phyloP scores from a whole-genome alignment of 2,888 invertebrate genomes.

The Nomada ruficornis region DNA sequence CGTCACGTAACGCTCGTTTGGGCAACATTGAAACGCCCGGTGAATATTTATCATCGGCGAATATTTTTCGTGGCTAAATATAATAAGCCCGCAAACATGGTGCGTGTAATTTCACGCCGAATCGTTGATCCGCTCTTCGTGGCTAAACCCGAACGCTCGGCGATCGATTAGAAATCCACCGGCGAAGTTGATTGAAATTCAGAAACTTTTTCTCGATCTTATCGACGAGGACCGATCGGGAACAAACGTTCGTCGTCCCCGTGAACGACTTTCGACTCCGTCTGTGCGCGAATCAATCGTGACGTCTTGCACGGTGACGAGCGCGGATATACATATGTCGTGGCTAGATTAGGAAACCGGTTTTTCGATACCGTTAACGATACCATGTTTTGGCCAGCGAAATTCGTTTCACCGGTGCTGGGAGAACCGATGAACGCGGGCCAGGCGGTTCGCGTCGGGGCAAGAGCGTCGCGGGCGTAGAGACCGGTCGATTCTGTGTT shows the following conservation, averaged over 20 bases:
- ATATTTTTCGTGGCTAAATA: background rate
- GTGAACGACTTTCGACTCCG: conserved; percentile 6
- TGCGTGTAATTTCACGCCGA: background rate
- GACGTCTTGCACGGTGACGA: conserved; percentile 50
- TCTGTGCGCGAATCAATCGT: conserved; percentile 11
- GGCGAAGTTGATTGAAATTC: conserved; percentile 14
- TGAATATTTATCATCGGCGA: background rate
- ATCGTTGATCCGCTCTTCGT: background rate
- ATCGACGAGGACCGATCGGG: conserved; percentile 30
- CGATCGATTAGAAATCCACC: conserved; percentile 13
- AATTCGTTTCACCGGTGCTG: conserved; percentile 3
- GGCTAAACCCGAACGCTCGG: background rate
- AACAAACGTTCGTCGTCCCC: conserved; percentile 7
- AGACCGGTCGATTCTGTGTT: conserved; percentile 30
- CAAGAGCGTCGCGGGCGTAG: background rate
- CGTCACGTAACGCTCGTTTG: conserved; percentile 34
- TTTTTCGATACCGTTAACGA: conserved; percentile 70
- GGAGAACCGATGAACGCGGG: too few relatives aligned
- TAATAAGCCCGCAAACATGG: background rate
- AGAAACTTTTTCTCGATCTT: background rate
- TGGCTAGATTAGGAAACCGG: conserved; percentile 60
- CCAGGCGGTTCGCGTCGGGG: background rate
- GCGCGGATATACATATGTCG: conserved; percentile 24
- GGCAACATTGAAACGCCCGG: conserved; percentile 13
- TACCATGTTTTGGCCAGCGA: conserved; percentile 51